These are phyloP conservation scores for Chionodraco myersi DNA, from an alignment of 2,113 vertebrate genomes.

Conservation along the genomic window DNA sequence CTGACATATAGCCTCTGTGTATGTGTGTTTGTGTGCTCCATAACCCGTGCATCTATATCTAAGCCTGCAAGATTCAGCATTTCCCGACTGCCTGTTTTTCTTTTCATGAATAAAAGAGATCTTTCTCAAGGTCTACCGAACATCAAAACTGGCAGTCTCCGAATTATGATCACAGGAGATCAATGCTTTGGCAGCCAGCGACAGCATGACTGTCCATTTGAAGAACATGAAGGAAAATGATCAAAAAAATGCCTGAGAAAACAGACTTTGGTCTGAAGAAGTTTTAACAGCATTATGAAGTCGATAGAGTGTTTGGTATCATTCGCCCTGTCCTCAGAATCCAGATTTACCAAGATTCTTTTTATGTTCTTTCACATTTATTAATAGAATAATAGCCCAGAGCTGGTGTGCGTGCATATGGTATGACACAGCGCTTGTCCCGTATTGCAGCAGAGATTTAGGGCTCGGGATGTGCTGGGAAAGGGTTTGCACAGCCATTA, in stretches of 20 bases:
- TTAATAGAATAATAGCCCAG: constrained; percentile 48
- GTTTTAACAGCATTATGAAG: constrained; percentile 46
- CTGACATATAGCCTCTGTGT: too few species aligned
- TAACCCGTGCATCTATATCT: constrained; percentile 17
- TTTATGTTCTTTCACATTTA: constrained; percentile 45
- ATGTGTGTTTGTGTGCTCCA: background rate
- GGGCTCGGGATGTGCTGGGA: constrained; percentile 36
- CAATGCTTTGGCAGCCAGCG: constrained; percentile 54
- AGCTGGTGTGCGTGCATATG: constrained; percentile 25
- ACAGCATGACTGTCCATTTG: constrained; percentile 59
- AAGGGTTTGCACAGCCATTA: constrained; percentile 48
- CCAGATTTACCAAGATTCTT: constrained; percentile 33
- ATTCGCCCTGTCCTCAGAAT: constrained; percentile 25
- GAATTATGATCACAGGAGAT: constrained; percentile 76
- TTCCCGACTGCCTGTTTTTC: constrained; percentile 58
- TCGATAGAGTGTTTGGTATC: background rate
- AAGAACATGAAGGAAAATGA: constrained; percentile 62
- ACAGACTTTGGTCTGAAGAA: constrained; percentile 43
- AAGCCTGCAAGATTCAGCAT: constrained; percentile 32
- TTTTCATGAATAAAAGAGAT: constrained; percentile 67
- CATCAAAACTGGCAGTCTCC: constrained; percentile 68
- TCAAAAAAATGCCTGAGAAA: constrained; percentile 35
- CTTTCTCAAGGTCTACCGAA: constrained; percentile 64
- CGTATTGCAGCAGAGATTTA: constrained; percentile 44
- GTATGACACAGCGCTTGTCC: constrained; percentile 12